Evolutionary conservation across 1,140 invertebrate genomes (phyloP).

Genomic region (Drosophila littoralis): DNA sequence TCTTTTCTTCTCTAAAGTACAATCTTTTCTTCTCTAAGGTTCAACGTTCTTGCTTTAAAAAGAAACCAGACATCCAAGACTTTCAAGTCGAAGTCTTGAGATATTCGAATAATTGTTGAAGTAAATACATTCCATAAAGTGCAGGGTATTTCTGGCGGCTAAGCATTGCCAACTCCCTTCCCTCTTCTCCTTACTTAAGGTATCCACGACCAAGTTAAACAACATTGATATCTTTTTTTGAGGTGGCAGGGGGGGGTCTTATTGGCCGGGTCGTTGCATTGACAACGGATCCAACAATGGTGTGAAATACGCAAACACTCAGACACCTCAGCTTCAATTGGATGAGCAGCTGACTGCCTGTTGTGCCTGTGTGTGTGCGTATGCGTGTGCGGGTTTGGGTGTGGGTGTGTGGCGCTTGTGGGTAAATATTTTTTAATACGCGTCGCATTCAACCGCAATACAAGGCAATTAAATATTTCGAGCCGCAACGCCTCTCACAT

Average conservation of each 20-base stretch:
- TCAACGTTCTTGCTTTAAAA: too few species aligned
- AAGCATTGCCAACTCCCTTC: background rate
- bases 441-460: conserved; percentile 79
- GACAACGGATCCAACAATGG: conserved; percentile 32
- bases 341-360: conserved; percentile 30
- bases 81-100: too few species aligned
- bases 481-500: conserved; percentile 49
- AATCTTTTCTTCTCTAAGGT: too few species aligned
- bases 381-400: conserved; percentile 6
- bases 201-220: background rate
- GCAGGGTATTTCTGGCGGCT: too few species aligned
- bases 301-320: conserved; percentile 62
- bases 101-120: too few species aligned
- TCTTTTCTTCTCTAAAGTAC: too few species aligned
- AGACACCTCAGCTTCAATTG: conserved; percentile 56
- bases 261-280: conserved; percentile 16
- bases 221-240: conserved; percentile 20
- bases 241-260: background rate
- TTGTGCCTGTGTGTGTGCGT: conserved; percentile 9
- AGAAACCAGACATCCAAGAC: too few species aligned
- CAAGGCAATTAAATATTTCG: conserved; percentile 83
- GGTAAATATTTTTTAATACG: conserved; percentile 81
- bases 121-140: too few species aligned
- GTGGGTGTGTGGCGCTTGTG: conserved; percentile 36
- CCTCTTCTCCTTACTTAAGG: background rate